These are phyloP conservation scores for Ceuthmochares aereus DNA, from an alignment of 2,113 vertebrate genomes.

Conservation along the genomic window DNA sequence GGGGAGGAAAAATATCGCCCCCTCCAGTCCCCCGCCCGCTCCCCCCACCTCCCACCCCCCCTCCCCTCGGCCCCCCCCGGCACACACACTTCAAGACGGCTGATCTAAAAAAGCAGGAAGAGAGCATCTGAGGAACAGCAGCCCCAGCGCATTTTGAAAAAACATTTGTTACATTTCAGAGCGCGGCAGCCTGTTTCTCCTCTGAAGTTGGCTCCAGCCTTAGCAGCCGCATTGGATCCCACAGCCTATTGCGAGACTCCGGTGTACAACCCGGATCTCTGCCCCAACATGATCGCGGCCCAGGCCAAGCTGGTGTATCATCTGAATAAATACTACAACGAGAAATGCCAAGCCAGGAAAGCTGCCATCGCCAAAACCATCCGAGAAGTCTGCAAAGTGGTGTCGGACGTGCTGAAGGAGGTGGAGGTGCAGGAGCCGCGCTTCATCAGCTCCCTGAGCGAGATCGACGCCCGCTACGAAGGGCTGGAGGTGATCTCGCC, in stretches of 20 bases:
- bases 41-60: too few species aligned
- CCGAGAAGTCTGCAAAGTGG: constrained; percentile 99
- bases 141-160: constrained; percentile 57
- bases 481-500: constrained; percentile 96
- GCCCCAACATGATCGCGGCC: constrained; percentile 99
- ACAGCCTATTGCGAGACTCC: constrained; percentile 99
- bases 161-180: constrained; percentile 62
- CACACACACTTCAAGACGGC: constrained; percentile 56
- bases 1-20: constrained; percentile 51
- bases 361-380: constrained; percentile 97
- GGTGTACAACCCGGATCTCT: constrained; percentile 99
- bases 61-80: neutral
- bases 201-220: constrained; percentile 98
- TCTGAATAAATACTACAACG: constrained; percentile 99
- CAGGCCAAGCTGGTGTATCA: constrained; percentile 99
- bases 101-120: constrained; percentile 70
- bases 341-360: constrained; percentile 97
- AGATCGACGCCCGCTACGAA: constrained; percentile 98
- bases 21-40: neutral
- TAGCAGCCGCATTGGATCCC: constrained; percentile 99
- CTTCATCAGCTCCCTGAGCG: constrained; percentile 98
- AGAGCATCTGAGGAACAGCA: constrained; percentile 66
- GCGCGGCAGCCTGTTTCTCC: constrained; percentile 78
- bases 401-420: constrained; percentile 97
- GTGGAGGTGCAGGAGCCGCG: constrained; percentile 99